Percentiles rank a stretch among this genome's conserved stretches.
Evolutionary conservation across 2,797 vertebrate species (phyloP).

Genomic region (Phrynocephalus forsythii): DNA sequence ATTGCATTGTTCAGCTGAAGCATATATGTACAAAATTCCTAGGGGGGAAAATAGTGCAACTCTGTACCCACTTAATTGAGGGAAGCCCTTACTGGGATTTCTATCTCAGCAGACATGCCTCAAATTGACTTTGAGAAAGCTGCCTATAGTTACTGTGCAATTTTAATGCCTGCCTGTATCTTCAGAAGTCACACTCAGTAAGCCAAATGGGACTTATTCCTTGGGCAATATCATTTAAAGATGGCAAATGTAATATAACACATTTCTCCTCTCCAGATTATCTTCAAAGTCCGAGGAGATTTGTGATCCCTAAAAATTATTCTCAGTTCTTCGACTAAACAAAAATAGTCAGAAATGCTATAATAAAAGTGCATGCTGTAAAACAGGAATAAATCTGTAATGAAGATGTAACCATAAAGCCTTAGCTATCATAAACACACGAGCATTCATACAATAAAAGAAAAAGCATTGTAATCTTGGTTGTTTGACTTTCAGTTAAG

Average conservation of each 20-base stretch:
- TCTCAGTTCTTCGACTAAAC: too few species aligned
- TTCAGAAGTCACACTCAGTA: not conserved
- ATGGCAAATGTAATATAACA: not conserved
- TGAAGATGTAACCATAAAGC: not conserved
- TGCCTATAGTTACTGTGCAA: not conserved
- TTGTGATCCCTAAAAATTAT: not conserved
- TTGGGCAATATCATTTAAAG: not conserved
- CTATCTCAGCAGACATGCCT: not conserved
- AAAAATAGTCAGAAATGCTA: not conserved
- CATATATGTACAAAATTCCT: not conserved
- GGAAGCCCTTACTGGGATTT: not conserved
- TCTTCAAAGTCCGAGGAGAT: too few species aligned
- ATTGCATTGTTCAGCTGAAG: not conserved
- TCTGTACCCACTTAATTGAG: not conserved
- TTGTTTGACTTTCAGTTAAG: not conserved
- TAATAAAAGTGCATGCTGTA: not conserved
- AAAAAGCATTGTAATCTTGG: not conserved
- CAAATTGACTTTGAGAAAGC: not conserved
- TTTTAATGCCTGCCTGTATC: not conserved
- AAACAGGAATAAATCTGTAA: not conserved
- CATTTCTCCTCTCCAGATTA: too few species aligned
- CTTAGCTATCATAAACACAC: not conserved
- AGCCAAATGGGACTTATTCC: not conserved
- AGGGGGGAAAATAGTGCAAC: not conserved
- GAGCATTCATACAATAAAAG: not conserved